These are phyloP conservation scores for Stratiolaelaps scimitus DNA, from an alignment of 1,140 invertebrate genomes.

Conservation along the genomic window DNA sequence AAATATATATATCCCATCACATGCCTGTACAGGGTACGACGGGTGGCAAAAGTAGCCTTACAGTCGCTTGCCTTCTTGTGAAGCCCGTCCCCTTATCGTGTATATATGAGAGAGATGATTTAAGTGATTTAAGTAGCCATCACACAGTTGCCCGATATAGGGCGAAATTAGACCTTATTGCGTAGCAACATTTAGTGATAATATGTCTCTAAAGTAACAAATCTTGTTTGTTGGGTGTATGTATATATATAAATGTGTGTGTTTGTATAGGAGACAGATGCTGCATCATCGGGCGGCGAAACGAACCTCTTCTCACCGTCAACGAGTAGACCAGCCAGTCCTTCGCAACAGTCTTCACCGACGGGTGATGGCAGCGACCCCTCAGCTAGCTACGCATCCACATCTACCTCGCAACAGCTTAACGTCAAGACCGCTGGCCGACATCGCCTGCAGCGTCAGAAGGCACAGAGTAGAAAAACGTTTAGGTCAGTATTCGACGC, in stretches of 20 bases:
- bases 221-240: no score
- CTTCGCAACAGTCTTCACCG: background rate
- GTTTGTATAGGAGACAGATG: background rate
- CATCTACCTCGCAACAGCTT: conserved; percentile 33
- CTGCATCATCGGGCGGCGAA: conserved; percentile 24
- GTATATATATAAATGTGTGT: no score
- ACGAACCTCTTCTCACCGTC: conserved; percentile 4
- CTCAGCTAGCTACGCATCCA: conserved; percentile 33
- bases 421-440: conserved; percentile 41
- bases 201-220: no score
- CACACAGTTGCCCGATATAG: background rate
- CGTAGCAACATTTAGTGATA: no score
- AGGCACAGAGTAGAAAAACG: conserved; percentile 83
- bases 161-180: background rate
- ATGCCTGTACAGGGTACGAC: no score
- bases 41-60: no score
- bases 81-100: no score
- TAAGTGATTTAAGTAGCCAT: no score
- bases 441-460: conserved; percentile 72
- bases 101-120: no score
- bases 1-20: background rate
- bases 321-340: background rate
- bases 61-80: no score
- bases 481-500: conserved; percentile 50
- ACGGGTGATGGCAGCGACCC: conserved; percentile 30